Conservation (phyloP, 2,888 invertebrate species). For the Piscicola geometra region DNA sequence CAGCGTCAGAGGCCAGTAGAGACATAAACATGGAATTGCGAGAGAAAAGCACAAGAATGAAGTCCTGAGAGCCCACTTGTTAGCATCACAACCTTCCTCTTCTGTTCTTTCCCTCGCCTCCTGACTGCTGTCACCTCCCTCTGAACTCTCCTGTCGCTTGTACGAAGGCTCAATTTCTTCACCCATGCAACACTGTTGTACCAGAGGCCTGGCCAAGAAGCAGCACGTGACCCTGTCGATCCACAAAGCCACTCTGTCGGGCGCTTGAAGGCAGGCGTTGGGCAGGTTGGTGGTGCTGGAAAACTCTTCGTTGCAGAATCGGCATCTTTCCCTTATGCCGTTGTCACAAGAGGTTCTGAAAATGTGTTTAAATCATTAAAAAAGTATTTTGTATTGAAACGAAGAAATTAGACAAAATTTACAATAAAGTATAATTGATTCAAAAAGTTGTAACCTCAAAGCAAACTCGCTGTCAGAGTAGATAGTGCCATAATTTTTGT, state of each 20-base stretch:
- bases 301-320: conserved; percentile 63
- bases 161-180: conserved; percentile 69
- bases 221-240: conserved; percentile 79
- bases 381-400: too few relatives aligned
- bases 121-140: conserved; percentile 49
- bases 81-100: conserved; percentile 1
- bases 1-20: conserved; percentile 80
- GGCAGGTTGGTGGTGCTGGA: conserved; percentile 76
- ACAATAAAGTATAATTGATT: too few relatives aligned
- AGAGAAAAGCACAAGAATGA: conserved; percentile 78
- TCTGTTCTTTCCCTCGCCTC: background rate
- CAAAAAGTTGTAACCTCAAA: conserved; percentile 1
- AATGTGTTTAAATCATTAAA: too few relatives aligned
- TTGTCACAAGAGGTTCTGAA: background rate
- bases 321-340: conserved; percentile 53
- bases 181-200: conserved; percentile 89
- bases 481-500: conserved; percentile 4
- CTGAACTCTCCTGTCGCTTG: conserved; percentile 73
- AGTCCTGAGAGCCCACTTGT: conserved; percentile 69
- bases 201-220: conserved; percentile 78
- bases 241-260: conserved; percentile 71
- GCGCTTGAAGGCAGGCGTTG: conserved; percentile 70
- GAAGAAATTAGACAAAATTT: too few relatives aligned
- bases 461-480: background rate
- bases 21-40: conserved; percentile 87